Percentiles rank a stretch among this genome's conserved stretches.
These are phyloP conservation scores for Stictonetta naevosa DNA, from an alignment of 2,113 vertebrate genomes.

Conservation along the genomic window DNA sequence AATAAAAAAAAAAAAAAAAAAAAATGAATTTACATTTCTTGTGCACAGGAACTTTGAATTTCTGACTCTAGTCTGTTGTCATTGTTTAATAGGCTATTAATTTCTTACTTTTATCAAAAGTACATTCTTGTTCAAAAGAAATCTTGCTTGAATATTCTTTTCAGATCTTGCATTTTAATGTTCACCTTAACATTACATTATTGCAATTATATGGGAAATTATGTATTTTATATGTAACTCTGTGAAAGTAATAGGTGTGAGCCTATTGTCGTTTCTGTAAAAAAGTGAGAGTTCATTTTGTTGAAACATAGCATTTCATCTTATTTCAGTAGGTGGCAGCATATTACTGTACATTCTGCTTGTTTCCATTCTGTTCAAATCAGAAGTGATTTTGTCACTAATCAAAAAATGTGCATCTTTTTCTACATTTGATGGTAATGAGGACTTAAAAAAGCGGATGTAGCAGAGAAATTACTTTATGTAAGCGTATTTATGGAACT, in stretches of 20 bases:
- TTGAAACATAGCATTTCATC: neutral
- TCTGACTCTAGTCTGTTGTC: neutral
- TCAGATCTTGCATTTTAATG: neutral
- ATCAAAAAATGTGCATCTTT: neutral
- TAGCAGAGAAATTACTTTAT: neutral
- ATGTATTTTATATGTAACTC: neutral
- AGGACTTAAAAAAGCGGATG: neutral
- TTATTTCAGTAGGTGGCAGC: constrained; percentile 73
- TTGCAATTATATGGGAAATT: neutral
- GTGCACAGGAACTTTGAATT: neutral
- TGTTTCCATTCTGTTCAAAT: neutral
- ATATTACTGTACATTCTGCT: neutral
- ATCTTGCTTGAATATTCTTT: neutral
- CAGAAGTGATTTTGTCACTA: neutral
- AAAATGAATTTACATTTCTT: neutral
- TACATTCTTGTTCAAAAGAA: too few relatives aligned
- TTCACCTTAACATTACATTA: neutral
- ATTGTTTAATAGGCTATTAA: neutral
- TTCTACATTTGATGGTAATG: neutral
- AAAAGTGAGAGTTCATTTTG: neutral
- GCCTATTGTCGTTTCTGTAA: neutral
- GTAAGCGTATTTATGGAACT: neutral
- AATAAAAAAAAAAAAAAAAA: neutral
- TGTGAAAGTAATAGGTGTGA: neutral
- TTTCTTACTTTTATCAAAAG: too few relatives aligned